Percentiles rank a stretch among this genome's conserved stretches.
Conservation (phyloP, 1,140 invertebrate species). For the Macrobrachium rosenbergii region DNA sequence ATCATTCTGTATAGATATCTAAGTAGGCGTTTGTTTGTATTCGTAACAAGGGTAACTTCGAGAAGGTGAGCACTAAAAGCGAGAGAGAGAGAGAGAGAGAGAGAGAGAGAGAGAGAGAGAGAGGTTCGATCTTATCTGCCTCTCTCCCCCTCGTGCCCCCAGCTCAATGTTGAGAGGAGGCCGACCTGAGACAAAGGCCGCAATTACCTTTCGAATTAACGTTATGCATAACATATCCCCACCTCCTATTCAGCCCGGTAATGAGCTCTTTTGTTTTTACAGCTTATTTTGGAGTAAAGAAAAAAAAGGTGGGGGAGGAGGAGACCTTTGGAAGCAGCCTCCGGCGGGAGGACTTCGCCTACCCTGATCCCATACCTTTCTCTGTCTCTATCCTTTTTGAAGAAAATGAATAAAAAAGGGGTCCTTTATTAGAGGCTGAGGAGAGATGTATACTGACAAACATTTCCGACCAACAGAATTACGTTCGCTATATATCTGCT, state of each 20-base stretch:
- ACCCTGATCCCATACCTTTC: not conserved
- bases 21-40: too few relatives aligned
- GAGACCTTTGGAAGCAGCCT: not conserved
- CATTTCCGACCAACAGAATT: too few relatives aligned
- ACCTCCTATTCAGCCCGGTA: slow-evolving; percentile 46
- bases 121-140: not conserved
- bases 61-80: not conserved
- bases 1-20: too few relatives aligned
- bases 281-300: slow-evolving; percentile 38
- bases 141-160: slow-evolving; percentile 18
- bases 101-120: slow-evolving; percentile 7
- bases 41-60: not conserved
- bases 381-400: not conserved
- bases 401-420: too few relatives aligned
- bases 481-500: too few relatives aligned
- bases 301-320: not conserved
- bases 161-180: slow-evolving; percentile 22
- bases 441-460: too few relatives aligned
- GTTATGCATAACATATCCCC: slow-evolving; percentile 47
- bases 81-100: slow-evolving; percentile 19
- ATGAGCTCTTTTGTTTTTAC: slow-evolving; percentile 57
- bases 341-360: not conserved
- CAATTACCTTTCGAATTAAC: slow-evolving; percentile 51
- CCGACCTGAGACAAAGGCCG: slow-evolving; percentile 20
- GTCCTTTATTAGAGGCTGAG: too few relatives aligned